Conservation (phyloP, 1,140 invertebrate species). For the Drosophila biarmipes region DNA sequence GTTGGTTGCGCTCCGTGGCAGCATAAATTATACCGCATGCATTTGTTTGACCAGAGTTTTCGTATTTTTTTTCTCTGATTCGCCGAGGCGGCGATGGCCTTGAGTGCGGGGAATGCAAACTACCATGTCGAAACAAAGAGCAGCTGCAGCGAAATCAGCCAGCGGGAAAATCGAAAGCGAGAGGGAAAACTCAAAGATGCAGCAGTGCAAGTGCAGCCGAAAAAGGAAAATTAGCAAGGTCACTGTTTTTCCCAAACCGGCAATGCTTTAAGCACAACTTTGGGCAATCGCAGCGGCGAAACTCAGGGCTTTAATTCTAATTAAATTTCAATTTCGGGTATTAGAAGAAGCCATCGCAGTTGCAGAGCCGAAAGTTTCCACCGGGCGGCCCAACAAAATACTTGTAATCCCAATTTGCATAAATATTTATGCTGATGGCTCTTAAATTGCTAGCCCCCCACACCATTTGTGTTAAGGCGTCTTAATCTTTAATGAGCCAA, state of each 20-base stretch:
- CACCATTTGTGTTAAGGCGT: constrained; percentile 74
- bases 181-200: constrained; percentile 53
- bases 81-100: constrained; percentile 20
- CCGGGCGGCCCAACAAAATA: constrained; percentile 52
- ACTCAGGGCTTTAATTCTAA: constrained; percentile 51
- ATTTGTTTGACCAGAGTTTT: constrained; percentile 38
- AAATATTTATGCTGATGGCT: constrained; percentile 81
- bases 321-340: constrained; percentile 67
- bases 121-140: constrained; percentile 46
- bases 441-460: constrained; percentile 56
- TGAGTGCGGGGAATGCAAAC: constrained; percentile 51
- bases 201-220: constrained; percentile 17
- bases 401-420: constrained; percentile 81
- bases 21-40: constrained; percentile 59
- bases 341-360: constrained; percentile 5
- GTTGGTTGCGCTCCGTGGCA: constrained; percentile 51
- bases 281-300: constrained; percentile 34
- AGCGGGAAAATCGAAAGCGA: constrained; percentile 23
- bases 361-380: constrained; percentile 34
- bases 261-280: constrained; percentile 24
- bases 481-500: constrained; percentile 83
- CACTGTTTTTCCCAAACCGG: constrained; percentile 3
- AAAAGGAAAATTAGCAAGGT: constrained; percentile 42
- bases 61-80: background rate
- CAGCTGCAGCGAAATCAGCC: constrained; percentile 31